Evolutionary conservation across 2,113 vertebrate species (phyloP).

Genomic region (Pachyramphus minor): DNA sequence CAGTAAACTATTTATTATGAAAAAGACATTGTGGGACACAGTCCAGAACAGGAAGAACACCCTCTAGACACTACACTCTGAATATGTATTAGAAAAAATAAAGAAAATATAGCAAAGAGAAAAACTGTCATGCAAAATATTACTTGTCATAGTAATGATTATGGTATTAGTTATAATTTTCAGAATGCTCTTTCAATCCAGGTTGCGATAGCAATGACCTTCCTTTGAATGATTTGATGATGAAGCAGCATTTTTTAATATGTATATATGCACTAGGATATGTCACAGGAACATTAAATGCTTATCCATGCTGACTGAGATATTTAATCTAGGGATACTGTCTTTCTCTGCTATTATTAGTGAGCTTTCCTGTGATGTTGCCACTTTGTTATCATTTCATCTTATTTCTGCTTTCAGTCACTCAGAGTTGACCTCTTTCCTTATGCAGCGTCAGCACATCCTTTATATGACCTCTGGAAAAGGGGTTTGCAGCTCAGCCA

Average conservation of each 20-base stretch:
- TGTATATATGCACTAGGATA: not conserved
- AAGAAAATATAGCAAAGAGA: not conserved
- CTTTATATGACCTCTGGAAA: slow-evolving; percentile 3
- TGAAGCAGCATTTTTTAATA: not conserved
- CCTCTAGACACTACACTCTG: not conserved
- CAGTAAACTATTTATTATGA: not conserved
- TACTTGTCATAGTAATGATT: not conserved
- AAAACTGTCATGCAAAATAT: not conserved
- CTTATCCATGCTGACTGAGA: slow-evolving; percentile 18
- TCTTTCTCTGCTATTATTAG: slow-evolving; percentile 27
- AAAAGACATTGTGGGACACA: not conserved
- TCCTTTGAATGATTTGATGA: not conserved
- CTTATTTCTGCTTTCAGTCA: not conserved
- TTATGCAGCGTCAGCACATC: slow-evolving; percentile 32
- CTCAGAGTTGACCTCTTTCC: not conserved
- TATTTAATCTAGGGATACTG: slow-evolving; percentile 14
- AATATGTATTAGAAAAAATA: not conserved
- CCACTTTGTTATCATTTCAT: slow-evolving; percentile 23
- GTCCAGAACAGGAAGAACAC: not conserved
- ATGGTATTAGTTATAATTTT: not conserved
- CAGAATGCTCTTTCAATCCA: not conserved
- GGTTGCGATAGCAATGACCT: accelerated
- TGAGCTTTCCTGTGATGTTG: not conserved
- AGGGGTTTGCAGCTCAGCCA: not conserved
- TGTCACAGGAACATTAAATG: slow-evolving; percentile 27